These are phyloP conservation scores for Drosophila putrida DNA, from an alignment of 2,888 invertebrate species.

Conservation along the genomic window DNA sequence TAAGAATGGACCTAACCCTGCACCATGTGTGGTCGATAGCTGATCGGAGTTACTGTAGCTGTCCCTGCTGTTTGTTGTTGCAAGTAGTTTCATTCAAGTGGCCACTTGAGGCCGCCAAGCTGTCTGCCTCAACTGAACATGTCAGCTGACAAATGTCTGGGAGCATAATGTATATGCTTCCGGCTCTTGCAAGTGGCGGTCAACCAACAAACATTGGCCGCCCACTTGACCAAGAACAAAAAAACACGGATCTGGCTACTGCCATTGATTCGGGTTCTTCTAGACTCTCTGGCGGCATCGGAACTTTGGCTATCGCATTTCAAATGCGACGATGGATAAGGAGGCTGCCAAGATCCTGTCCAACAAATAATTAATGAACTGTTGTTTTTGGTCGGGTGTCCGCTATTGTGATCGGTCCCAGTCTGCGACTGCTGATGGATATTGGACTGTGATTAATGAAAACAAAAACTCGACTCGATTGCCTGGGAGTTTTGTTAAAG, in stretches of 20 bases:
- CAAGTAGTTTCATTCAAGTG: slow-evolving; percentile 50
- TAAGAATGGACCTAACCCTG: slow-evolving; percentile 12
- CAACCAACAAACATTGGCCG: slow-evolving; percentile 71
- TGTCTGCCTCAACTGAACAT: slow-evolving; percentile 55
- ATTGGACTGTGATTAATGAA: slow-evolving; percentile 39
- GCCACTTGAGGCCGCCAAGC: slow-evolving; percentile 76
- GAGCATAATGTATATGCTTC: slow-evolving; percentile 50
- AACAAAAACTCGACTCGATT: background rate
- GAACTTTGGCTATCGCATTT: slow-evolving; percentile 73
- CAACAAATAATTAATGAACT: slow-evolving; percentile 58
- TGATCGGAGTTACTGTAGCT: background rate
- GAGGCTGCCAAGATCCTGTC: slow-evolving; percentile 2
- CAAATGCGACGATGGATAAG: slow-evolving; percentile 53
- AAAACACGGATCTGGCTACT: slow-evolving; percentile 30
- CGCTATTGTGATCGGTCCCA: slow-evolving; percentile 45
- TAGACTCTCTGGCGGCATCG: slow-evolving; percentile 61
- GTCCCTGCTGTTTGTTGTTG: slow-evolving; percentile 46
- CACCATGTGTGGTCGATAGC: slow-evolving; percentile 59
- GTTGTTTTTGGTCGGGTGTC: slow-evolving; percentile 34
- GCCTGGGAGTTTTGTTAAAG: background rate
- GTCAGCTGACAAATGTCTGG: slow-evolving; percentile 38
- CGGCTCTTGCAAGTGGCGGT: slow-evolving; percentile 66
- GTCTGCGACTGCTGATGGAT: slow-evolving; percentile 35
- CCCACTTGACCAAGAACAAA: slow-evolving; percentile 64
- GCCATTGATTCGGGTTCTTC: slow-evolving; percentile 40